Conservation (phyloP, 1,140 invertebrate genomes). For the Bombus pascuorum region DNA sequence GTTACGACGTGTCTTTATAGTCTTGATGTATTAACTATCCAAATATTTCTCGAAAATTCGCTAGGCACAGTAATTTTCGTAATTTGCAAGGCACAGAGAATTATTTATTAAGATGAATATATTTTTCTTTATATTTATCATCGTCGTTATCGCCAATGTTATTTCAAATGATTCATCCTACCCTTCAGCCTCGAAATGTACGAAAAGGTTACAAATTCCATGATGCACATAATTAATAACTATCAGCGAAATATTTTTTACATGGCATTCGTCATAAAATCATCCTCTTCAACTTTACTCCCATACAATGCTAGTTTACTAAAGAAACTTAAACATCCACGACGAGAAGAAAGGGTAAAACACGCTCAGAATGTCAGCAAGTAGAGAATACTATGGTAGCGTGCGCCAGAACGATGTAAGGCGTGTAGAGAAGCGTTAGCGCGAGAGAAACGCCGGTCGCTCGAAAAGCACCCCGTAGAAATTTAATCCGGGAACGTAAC, state of each 20-base stretch:
- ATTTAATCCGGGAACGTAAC: conserved; percentile 62
- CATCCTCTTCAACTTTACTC: not conserved
- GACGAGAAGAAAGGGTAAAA: too few species aligned
- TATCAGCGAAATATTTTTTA: not conserved
- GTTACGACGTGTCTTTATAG: too few species aligned
- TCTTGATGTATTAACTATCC: too few species aligned
- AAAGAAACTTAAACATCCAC: not conserved
- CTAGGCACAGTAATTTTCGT: too few species aligned
- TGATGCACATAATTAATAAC: too few species aligned
- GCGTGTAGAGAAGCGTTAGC: not conserved
- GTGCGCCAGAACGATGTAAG: not conserved
- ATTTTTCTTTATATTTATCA: too few species aligned
- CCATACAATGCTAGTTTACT: not conserved
- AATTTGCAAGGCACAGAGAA: too few species aligned
- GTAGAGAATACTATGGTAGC: not conserved
- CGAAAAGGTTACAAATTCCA: not conserved
- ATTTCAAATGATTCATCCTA: not conserved
- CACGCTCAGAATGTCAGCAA: not conserved
- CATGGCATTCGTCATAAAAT: not conserved
- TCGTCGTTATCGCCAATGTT: too few species aligned
- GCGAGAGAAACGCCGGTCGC: not conserved
- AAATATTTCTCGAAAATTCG: too few species aligned
- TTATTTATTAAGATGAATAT: too few species aligned
- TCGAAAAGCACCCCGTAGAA: conserved; percentile 51
- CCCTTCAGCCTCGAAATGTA: not conserved